These are phyloP conservation scores for Panagrolaimus sp. DNA, from an alignment of 1,140 invertebrate genomes.

Conservation along the genomic window DNA sequence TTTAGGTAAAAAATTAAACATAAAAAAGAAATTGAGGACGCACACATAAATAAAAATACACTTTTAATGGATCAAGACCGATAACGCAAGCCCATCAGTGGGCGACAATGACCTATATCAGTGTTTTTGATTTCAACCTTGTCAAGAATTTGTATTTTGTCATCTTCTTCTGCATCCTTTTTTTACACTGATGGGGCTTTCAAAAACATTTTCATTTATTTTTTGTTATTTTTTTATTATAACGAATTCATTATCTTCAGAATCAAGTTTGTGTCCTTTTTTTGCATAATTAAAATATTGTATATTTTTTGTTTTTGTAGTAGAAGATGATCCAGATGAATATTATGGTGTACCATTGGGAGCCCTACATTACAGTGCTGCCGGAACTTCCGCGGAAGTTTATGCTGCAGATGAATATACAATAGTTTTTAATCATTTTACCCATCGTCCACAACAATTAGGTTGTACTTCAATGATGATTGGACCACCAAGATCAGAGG, in stretches of 20 bases:
- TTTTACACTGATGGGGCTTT: constrained; percentile 5
- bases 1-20: no score
- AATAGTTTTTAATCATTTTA: constrained; percentile 54
- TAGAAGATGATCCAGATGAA: constrained; percentile 33
- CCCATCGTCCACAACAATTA: constrained; percentile 37
- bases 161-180: neutral
- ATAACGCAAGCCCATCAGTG: constrained; percentile 6
- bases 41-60: constrained; percentile 8
- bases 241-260: neutral
- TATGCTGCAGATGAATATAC: constrained; percentile 56
- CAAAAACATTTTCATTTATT: neutral
- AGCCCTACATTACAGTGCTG: constrained; percentile 44
- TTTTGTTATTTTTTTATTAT: constrained; percentile 11
- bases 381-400: constrained; percentile 49
- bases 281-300: neutral
- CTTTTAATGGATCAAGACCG: constrained; percentile 12
- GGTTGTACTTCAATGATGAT: constrained; percentile 55
- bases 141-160: no score
- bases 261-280: constrained; percentile 20
- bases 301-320: constrained; percentile 3
- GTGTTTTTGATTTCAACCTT: neutral
- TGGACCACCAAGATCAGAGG: constrained; percentile 43
- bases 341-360: constrained; percentile 48
- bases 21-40: constrained; percentile 4
- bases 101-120: constrained; percentile 14